These are phyloP conservation scores for Anhinga anhinga DNA, from an alignment of 2,113 vertebrate genomes.

Conservation along the genomic window DNA sequence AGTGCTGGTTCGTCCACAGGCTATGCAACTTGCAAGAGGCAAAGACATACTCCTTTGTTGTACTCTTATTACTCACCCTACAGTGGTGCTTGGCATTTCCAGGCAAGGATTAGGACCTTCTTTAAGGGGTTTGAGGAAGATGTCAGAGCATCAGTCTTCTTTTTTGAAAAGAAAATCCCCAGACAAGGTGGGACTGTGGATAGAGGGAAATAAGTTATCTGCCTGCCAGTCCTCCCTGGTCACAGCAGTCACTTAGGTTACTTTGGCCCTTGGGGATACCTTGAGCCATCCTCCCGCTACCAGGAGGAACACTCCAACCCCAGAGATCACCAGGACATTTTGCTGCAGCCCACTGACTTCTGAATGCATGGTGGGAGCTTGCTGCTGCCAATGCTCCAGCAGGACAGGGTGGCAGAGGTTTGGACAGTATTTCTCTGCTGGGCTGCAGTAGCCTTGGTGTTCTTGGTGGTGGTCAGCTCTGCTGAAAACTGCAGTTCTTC, in stretches of 20 bases:
- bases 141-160: background rate
- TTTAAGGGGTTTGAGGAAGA: background rate
- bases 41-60: background rate
- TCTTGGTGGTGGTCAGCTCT: background rate
- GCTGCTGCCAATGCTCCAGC: background rate
- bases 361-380: background rate
- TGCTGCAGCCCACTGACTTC: background rate
- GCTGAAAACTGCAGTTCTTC: background rate
- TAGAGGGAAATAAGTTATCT: background rate
- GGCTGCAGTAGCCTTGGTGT: background rate
- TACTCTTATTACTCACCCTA: background rate
- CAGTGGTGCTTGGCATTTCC: background rate
- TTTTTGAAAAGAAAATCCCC: background rate
- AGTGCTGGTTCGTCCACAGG: background rate
- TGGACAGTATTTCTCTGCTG: background rate
- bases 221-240: background rate
- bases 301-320: background rate
- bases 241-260: background rate
- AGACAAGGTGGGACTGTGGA: background rate
- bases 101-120: background rate
- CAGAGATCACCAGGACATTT: background rate
- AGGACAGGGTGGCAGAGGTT: background rate
- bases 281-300: background rate
- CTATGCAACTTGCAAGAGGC: background rate
- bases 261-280: background rate